A percentile compares a stretch with the other conserved stretches of the same genome.
These are phyloP conservation scores for Meleagris gallopavo DNA, from an alignment of 2,113 vertebrate species.

Conservation along the genomic window DNA sequence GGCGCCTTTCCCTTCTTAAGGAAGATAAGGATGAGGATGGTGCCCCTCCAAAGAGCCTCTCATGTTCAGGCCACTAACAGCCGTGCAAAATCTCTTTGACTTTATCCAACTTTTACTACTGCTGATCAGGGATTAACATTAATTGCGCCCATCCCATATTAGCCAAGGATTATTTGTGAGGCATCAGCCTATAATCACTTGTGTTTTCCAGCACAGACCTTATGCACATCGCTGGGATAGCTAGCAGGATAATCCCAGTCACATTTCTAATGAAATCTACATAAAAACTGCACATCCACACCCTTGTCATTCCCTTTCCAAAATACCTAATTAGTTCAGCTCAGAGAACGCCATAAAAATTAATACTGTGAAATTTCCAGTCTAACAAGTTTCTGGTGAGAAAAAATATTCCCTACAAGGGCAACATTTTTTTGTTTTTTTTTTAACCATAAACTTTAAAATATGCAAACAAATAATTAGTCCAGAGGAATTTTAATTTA, in stretches of 20 bases:
- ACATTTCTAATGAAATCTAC: slow-evolving; percentile 11
- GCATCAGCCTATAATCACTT: slow-evolving; percentile 19
- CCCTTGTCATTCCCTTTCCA: not conserved
- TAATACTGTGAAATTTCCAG: slow-evolving; percentile 26
- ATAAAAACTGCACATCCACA: not conserved
- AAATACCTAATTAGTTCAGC: slow-evolving; percentile 30
- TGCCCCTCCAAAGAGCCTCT: not conserved
- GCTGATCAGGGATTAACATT: slow-evolving; percentile 54
- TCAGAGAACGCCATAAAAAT: slow-evolving; percentile 13
- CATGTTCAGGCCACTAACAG: not conserved
- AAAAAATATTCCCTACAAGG: not conserved
- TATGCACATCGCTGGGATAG: not conserved
- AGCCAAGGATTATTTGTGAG: slow-evolving; percentile 49
- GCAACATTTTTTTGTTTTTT: not conserved
- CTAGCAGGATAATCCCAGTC: slow-evolving; percentile 27
- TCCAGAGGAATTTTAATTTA: not conserved
- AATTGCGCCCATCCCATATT: slow-evolving; percentile 26
- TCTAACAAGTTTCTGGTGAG: slow-evolving; percentile 1
- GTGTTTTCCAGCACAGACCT: slow-evolving; percentile 30
- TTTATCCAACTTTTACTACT: slow-evolving; percentile 61
- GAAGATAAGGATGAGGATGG: not conserved
- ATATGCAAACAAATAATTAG: not conserved
- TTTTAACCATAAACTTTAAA: not conserved
- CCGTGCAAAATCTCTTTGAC: not conserved
- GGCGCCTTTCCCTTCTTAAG: not conserved